Conservation (phyloP, 1,140 invertebrate genomes). For the Mesaphorura yosii region DNA sequence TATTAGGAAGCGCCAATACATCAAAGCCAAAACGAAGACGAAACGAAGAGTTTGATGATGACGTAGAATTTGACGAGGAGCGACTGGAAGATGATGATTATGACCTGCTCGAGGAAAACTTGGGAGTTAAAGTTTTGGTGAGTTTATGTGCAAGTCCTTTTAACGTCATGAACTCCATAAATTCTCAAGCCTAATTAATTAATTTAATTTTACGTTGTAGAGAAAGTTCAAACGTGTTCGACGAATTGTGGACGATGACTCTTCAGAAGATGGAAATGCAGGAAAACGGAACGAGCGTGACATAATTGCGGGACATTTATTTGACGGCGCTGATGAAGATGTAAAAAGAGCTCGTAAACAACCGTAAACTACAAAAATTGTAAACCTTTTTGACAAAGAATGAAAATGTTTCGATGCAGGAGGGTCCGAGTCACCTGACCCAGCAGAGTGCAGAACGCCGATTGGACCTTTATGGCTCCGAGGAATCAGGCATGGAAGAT, state of each 20-base stretch:
- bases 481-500: conserved; percentile 55
- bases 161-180: conserved; percentile 46
- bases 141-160: conserved; percentile 53
- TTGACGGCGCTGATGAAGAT: conserved; percentile 74
- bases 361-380: neutral
- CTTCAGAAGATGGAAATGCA: conserved; percentile 54
- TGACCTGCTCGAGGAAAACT: conserved; percentile 95
- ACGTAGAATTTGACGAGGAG: conserved; percentile 60
- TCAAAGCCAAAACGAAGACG: neutral
- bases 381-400: conserved; percentile 56
- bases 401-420: conserved; percentile 33
- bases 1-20: neutral
- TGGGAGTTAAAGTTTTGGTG: conserved; percentile 94
- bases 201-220: conserved; percentile 44
- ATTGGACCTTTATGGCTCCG: conserved; percentile 53
- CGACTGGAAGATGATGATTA: conserved; percentile 94
- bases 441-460: conserved; percentile 47
- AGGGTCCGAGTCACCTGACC: too few species aligned
- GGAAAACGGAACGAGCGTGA: conserved; percentile 63
- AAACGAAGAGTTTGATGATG: conserved; percentile 20
- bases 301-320: conserved; percentile 80
- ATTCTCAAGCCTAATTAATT: conserved; percentile 88
- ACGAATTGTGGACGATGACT: conserved; percentile 71
- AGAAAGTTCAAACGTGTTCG: conserved; percentile 65
- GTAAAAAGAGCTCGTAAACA: conserved; percentile 34